phyloP scores from a whole-genome alignment of 2,113 vertebrate genomes.

The Ifrita kowaldi region DNA sequence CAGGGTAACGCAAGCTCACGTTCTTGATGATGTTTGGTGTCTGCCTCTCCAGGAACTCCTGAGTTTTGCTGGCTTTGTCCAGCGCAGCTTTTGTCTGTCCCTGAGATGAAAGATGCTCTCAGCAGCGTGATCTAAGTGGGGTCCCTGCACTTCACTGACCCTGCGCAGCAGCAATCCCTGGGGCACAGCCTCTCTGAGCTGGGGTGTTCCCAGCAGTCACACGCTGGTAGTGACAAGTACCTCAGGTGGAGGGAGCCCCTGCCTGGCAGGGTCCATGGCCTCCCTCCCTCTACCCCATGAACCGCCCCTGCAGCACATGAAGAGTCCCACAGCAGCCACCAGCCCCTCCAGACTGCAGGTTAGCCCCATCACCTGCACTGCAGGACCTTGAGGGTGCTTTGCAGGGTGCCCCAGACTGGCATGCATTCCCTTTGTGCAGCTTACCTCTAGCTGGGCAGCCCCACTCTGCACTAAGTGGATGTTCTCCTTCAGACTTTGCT shows the following conservation, averaged over 20 bases:
- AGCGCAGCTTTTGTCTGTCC: slow-evolving; percentile 32
- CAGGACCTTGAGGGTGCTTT: not conserved
- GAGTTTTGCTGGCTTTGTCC: slow-evolving; percentile 21
- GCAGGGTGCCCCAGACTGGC: rapidly evolving
- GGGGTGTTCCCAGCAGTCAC: not conserved
- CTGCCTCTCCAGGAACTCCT: slow-evolving; percentile 71
- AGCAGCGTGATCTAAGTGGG: not conserved
- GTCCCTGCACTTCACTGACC: not conserved
- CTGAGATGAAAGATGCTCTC: slow-evolving; percentile 44
- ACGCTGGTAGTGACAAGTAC: rapidly evolving
- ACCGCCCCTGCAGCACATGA: not conserved
- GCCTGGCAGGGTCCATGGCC: rapidly evolving
- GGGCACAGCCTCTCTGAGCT: not conserved
- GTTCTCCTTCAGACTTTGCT: slow-evolving; percentile 68
- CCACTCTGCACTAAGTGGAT: slow-evolving; percentile 6
- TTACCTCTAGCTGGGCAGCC: slow-evolving; percentile 1
- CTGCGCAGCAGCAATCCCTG: not conserved
- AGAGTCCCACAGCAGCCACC: not conserved
- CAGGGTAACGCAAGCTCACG: slow-evolving; percentile 64
- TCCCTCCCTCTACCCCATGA: not conserved
- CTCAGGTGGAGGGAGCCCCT: not conserved
- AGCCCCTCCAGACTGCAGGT: not conserved
- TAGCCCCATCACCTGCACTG: not conserved
- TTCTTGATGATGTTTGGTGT: slow-evolving; percentile 64
- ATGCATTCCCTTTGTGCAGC: not conserved